Evolutionary conservation across 2,888 invertebrate genomes (phyloP).

Genomic region (Sialis lutaria): DNA sequence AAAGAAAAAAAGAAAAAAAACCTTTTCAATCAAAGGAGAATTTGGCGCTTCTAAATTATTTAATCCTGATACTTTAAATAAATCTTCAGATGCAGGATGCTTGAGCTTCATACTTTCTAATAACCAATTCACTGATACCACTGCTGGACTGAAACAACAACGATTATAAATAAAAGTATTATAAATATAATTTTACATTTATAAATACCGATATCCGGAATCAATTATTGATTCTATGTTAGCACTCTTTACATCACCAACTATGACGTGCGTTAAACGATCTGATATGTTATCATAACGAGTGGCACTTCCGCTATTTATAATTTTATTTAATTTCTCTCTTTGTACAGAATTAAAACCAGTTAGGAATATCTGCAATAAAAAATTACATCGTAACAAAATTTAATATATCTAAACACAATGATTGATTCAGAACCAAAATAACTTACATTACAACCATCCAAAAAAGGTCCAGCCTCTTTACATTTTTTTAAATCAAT

Average conservation of each 20-base stretch:
- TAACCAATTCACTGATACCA: conserved; percentile 60
- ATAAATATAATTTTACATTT: neutral
- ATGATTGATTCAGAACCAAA: too few relatives aligned
- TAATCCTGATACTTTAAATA: conserved; percentile 10
- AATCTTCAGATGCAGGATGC: conserved; percentile 36
- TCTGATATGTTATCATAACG: conserved; percentile 59
- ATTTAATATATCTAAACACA: neutral
- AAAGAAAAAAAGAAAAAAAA: conserved; percentile 12
- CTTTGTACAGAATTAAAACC: conserved; percentile 43
- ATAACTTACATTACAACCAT: conserved; percentile 65
- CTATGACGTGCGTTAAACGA: conserved; percentile 64
- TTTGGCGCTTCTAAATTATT: conserved; percentile 23
- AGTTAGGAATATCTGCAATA: conserved; percentile 41
- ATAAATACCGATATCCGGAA: conserved; percentile 11
- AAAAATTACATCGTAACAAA: conserved; percentile 16
- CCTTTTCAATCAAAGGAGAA: conserved; percentile 44
- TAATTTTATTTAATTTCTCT: conserved; percentile 49
- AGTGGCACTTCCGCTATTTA: conserved; percentile 70
- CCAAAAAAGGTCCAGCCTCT: conserved; percentile 64
- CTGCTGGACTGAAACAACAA: conserved; percentile 28
- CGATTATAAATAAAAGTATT: neutral
- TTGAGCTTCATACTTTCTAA: conserved; percentile 48
- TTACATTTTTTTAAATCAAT: conserved; percentile 49
- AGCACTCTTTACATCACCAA: conserved; percentile 36
- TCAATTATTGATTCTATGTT: conserved; percentile 25